Conservation (phyloP, 2,113 vertebrate genomes). For the Euleptes europaea region DNA sequence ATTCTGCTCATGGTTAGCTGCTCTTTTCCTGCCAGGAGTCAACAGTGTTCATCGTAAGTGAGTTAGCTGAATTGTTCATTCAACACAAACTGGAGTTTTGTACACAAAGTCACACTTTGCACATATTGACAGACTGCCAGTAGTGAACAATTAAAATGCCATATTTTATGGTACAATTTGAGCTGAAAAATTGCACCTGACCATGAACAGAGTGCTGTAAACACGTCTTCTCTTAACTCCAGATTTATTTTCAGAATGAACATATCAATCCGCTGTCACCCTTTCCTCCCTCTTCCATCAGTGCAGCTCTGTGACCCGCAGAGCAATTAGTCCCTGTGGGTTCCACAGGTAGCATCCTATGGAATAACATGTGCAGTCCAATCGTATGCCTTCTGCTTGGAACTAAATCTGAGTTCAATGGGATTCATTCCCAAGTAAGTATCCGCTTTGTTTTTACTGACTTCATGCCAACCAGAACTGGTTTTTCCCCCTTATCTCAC, state of each 20-base stretch:
- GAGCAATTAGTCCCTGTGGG: no score
- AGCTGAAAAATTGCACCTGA: not conserved
- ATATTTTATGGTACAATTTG: not conserved
- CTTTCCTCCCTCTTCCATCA: no score
- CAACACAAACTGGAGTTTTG: not conserved
- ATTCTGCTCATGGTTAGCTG: not conserved
- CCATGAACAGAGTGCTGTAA: not conserved
- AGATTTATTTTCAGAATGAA: not conserved
- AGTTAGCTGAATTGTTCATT: not conserved
- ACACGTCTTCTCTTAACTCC: not conserved
- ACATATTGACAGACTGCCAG: not conserved
- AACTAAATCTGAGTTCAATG: not conserved
- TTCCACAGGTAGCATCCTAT: not conserved
- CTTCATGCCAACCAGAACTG: no score
- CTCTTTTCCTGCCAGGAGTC: not conserved
- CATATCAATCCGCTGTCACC: not conserved
- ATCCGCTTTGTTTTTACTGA: not conserved
- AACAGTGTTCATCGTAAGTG: not conserved
- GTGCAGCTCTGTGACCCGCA: no score
- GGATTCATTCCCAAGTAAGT: not conserved
- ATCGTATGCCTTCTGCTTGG: not conserved
- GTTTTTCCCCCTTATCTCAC: conserved; percentile 54
- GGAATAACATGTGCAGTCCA: not conserved
- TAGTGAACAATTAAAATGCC: not conserved
- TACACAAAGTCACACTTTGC: not conserved